Percentiles rank a stretch among this genome's conserved stretches.
Evolutionary conservation across 2,797 vertebrate species (phyloP).

Genomic region (Typhlichthys eigenmanni): DNA sequence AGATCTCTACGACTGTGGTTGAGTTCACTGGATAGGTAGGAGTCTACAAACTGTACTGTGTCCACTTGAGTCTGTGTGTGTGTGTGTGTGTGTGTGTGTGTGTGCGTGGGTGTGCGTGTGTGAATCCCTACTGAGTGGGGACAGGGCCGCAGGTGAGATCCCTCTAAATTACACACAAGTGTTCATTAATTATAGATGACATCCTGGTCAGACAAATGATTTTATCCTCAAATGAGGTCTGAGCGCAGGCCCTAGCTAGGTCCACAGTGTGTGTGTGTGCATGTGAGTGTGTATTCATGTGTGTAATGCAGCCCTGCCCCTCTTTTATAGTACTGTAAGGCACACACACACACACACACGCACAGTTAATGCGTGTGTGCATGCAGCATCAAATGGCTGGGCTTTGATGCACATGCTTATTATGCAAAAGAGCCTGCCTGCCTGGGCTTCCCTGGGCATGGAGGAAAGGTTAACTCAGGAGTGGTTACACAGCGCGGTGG

Average conservation of each 20-base stretch:
- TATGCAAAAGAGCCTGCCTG: constrained; percentile 83
- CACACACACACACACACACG: constrained; percentile 23
- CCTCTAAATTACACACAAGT: constrained; percentile 87
- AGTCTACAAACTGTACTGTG: not conserved
- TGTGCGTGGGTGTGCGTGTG: constrained; percentile 43
- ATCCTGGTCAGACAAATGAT: constrained; percentile 84
- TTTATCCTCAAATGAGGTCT: constrained; percentile 87
- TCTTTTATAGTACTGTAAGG: constrained; percentile 54
- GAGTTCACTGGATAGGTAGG: not conserved
- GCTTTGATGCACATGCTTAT: constrained; percentile 87
- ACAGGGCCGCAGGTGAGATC: constrained; percentile 86
- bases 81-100: constrained; percentile 29
- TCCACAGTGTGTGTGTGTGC: constrained; percentile 58
- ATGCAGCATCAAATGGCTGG: constrained; percentile 59
- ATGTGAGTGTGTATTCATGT: constrained; percentile 10
- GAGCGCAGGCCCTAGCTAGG: constrained; percentile 69
- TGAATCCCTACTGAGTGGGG: constrained; percentile 62
- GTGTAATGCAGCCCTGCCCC: constrained; percentile 73
- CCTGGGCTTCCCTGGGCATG: constrained; percentile 76
- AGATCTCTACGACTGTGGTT: too few species aligned
- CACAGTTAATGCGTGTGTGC: constrained; percentile 36
- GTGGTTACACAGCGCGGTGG: constrained; percentile 78
- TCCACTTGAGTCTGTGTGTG: not conserved
- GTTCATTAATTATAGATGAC: constrained; percentile 89
- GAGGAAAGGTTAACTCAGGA: constrained; percentile 87